These are phyloP conservation scores for Sardina pilchardus DNA, from an alignment of 2,113 vertebrate genomes.

Conservation along the genomic window DNA sequence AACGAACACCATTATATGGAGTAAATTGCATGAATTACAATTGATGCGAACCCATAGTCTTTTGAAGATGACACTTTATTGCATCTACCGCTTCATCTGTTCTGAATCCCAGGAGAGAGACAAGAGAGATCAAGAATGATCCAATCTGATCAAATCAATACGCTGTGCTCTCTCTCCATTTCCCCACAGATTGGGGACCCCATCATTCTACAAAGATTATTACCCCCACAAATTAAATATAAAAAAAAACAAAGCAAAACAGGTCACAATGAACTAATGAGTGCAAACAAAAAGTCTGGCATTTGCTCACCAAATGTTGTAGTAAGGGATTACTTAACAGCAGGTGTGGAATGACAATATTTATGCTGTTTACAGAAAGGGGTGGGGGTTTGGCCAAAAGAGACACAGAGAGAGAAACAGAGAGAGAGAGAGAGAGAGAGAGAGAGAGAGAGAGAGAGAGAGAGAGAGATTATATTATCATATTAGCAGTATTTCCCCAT, in stretches of 20 bases:
- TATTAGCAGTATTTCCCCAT: not conserved
- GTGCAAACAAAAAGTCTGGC: not conserved
- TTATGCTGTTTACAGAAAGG: not conserved
- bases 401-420: too few relatives aligned
- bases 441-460: not conserved
- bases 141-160: not conserved
- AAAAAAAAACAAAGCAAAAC: not conserved
- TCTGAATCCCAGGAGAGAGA: not conserved
- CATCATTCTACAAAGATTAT: not conserved
- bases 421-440: not conserved
- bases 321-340: not conserved
- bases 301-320: not conserved
- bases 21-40: not conserved
- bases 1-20: not conserved
- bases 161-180: not conserved
- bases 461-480: not conserved
- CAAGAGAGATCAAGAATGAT: not conserved
- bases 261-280: slow-evolving; percentile 6
- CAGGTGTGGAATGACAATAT: not conserved
- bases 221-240: not conserved
- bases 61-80: not conserved
- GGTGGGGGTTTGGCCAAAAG: not conserved
- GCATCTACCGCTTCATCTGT: too few relatives aligned
- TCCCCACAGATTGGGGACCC: too few relatives aligned
- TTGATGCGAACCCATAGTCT: not conserved